Conservation (phyloP, 2,113 vertebrate species). For the Rousettus leschenaultii region DNA sequence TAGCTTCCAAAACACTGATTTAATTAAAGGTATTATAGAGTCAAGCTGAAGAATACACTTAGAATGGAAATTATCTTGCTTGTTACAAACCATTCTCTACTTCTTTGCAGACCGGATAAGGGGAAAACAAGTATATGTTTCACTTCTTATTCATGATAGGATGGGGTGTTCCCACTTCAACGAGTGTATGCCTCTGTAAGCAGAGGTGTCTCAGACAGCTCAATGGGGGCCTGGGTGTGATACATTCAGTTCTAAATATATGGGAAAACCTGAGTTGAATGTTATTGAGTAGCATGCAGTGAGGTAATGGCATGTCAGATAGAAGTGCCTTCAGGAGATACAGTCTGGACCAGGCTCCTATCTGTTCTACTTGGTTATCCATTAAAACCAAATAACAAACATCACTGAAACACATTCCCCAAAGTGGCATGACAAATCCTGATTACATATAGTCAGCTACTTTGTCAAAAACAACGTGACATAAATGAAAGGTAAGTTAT, state of each 20-base stretch:
- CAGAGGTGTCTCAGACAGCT: neutral
- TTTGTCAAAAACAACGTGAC: neutral
- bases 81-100: slow-evolving; percentile 16
- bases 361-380: neutral
- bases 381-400: slow-evolving; percentile 48
- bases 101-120: slow-evolving; percentile 29
- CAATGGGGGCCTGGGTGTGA: neutral
- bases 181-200: neutral
- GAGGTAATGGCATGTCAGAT: neutral
- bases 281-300: neutral
- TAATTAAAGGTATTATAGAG: slow-evolving; percentile 51
- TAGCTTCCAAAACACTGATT: slow-evolving; percentile 4
- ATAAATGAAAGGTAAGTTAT: slow-evolving; percentile 1
- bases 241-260: neutral
- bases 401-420: neutral
- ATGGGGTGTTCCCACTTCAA: neutral
- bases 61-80: slow-evolving; percentile 13
- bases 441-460: neutral
- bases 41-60: slow-evolving; percentile 32
- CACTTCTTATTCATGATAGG: neutral
- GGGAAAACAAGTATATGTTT: neutral
- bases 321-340: neutral
- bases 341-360: neutral
- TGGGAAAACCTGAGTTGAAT: neutral
- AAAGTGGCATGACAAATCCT: slow-evolving; percentile 20